phyloP scores from a whole-genome alignment of 2,113 vertebrate species.

The human (Homo sapiens) region DNA sequence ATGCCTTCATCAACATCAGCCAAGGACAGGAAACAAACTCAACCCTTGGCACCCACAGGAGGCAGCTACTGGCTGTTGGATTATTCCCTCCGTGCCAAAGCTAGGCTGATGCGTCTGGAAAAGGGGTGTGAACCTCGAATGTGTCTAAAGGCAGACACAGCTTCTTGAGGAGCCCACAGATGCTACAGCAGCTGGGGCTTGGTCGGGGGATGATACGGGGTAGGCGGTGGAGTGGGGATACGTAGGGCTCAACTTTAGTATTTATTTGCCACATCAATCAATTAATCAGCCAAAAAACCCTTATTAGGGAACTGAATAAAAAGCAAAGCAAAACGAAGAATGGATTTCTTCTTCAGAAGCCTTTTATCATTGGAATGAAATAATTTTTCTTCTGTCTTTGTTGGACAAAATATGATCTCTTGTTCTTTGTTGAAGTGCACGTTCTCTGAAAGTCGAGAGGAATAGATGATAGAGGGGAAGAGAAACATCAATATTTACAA shows the following conservation, averaged over 20 bases:
- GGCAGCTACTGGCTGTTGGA: neutral
- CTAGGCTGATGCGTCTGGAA: neutral
- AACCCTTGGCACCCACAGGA: neutral
- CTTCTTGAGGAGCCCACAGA: neutral
- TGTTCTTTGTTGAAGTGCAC: neutral
- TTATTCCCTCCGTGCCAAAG: neutral
- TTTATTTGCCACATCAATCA: neutral
- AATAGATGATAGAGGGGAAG: neutral
- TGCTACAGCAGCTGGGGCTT: neutral
- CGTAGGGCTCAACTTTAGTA: neutral
- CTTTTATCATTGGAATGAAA: neutral
- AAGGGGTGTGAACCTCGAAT: neutral
- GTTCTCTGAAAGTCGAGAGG: neutral
- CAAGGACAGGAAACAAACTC: neutral
- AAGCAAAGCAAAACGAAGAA: slow-evolving; percentile 14
- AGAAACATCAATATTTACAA: neutral
- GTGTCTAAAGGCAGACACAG: neutral
- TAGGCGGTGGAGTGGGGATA: neutral
- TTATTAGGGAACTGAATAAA: neutral
- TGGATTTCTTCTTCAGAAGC: slow-evolving; percentile 26
- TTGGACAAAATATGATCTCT: neutral
- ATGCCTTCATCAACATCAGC: neutral
- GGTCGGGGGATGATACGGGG: neutral
- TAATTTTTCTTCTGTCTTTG: neutral
- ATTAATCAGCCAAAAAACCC: neutral